These are phyloP conservation scores for Cylindroiulus punctatus DNA, from an alignment of 2,888 invertebrate genomes.

Conservation along the genomic window DNA sequence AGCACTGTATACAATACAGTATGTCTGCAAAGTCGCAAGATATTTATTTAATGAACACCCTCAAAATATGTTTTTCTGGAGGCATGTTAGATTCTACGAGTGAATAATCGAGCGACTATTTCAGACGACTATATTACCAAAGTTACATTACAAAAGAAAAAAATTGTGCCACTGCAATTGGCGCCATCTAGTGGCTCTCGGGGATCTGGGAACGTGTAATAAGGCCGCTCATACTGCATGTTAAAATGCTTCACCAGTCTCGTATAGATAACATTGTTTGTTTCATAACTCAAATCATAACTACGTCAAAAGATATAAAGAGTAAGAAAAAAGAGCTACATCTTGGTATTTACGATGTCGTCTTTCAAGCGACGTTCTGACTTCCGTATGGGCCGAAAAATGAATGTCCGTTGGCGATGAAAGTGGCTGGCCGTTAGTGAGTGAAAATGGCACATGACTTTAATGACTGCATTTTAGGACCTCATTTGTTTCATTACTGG, in stretches of 20 bases:
- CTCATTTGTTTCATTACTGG: background rate
- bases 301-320: conserved; percentile 19
- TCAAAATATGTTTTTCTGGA: too few species aligned
- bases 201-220: background rate
- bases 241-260: background rate
- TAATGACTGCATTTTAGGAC: conserved; percentile 6
- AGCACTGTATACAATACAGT: too few species aligned
- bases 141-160: background rate
- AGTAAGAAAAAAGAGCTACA: background rate
- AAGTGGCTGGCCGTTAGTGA: background rate
- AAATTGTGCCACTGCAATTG: background rate
- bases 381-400: conserved; percentile 6
- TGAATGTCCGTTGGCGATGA: background rate
- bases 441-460: background rate
- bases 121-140: background rate
- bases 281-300: conserved; percentile 34
- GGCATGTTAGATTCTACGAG: too few species aligned
- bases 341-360: background rate
- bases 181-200: conserved; percentile 2
- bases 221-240: background rate
- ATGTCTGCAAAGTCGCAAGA: too few species aligned
- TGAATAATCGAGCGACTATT: background rate
- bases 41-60: too few species aligned
- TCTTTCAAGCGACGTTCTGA: background rate
- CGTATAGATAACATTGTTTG: conserved; percentile 1